Evolutionary conservation across 2,797 vertebrate genomes (phyloP).

Genomic region (Cuculus canorus): DNA sequence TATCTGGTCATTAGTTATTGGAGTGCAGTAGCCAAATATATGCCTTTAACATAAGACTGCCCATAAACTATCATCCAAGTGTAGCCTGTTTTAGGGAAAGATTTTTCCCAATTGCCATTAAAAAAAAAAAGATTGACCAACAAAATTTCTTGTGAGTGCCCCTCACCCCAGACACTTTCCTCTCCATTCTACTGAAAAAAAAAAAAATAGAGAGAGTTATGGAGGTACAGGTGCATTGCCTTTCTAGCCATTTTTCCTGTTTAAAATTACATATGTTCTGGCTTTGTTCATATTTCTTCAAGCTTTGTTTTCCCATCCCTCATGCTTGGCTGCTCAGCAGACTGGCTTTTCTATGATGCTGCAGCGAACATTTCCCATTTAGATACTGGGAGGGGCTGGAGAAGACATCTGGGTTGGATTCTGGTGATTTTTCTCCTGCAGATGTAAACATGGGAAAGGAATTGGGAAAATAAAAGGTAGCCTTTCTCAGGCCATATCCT

Average conservation of each 20-base stretch:
- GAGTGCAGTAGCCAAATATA: not conserved
- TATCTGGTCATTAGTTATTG: not conserved
- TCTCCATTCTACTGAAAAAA: not conserved
- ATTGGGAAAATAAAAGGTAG: constrained; percentile 44
- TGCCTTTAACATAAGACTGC: not conserved
- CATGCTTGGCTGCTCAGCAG: not conserved
- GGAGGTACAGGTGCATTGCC: not conserved
- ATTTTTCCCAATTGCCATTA: not conserved
- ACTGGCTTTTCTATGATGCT: not conserved
- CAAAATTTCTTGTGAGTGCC: fast-evolving
- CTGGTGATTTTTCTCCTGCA: not conserved
- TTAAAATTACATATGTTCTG: not conserved
- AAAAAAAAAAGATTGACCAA: not conserved
- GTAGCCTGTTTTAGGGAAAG: not conserved
- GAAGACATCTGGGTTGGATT: constrained; percentile 16
- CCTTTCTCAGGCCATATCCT: not conserved
- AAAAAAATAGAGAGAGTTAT: not conserved
- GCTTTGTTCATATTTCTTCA: not conserved
- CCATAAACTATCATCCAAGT: not conserved
- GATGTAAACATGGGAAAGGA: not conserved
- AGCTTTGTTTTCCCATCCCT: not conserved
- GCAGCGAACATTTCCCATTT: not conserved
- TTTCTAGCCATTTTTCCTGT: not conserved
- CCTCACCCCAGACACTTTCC: not conserved
- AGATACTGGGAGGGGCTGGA: constrained; percentile 20